Evolutionary conservation across 2,113 vertebrate genomes (phyloP).

Genomic region (Chinchilla lanigera): DNA sequence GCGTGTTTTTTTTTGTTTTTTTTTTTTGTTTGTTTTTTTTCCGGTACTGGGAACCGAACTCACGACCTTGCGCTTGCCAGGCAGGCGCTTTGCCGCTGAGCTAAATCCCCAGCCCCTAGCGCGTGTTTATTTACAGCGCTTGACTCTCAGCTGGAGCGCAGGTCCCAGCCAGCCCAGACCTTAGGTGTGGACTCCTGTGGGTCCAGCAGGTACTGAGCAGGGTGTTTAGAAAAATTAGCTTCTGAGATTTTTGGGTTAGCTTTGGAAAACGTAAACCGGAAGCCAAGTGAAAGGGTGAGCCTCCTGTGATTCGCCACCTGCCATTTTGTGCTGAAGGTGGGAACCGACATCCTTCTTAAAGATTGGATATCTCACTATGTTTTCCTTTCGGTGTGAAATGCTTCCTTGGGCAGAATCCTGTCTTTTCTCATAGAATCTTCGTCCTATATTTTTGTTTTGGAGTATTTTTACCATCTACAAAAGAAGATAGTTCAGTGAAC

Average conservation of each 20-base stretch:
- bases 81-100: no score
- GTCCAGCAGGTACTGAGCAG: not conserved
- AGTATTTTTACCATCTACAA: not conserved
- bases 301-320: not conserved
- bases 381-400: not conserved
- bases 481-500: not conserved
- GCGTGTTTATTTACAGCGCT: not conserved
- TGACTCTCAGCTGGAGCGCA: not conserved
- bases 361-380: not conserved
- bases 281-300: not conserved
- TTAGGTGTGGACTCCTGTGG: not conserved
- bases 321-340: constrained; percentile 1
- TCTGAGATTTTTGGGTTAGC: constrained; percentile 12
- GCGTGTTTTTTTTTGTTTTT: not conserved
- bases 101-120: no score
- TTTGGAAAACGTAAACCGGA: constrained; percentile 28
- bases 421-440: not conserved
- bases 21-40: no score
- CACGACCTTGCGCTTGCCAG: no score
- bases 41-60: no score
- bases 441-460: not conserved
- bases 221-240: not conserved
- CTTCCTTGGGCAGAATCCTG: not conserved
- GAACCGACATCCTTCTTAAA: not conserved
- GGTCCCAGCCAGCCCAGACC: not conserved